Percentiles rank a stretch among this genome's conserved stretches.
These are phyloP conservation scores for Mormyrus lacerda DNA, from an alignment of 2,113 vertebrate genomes.

Conservation along the genomic window DNA sequence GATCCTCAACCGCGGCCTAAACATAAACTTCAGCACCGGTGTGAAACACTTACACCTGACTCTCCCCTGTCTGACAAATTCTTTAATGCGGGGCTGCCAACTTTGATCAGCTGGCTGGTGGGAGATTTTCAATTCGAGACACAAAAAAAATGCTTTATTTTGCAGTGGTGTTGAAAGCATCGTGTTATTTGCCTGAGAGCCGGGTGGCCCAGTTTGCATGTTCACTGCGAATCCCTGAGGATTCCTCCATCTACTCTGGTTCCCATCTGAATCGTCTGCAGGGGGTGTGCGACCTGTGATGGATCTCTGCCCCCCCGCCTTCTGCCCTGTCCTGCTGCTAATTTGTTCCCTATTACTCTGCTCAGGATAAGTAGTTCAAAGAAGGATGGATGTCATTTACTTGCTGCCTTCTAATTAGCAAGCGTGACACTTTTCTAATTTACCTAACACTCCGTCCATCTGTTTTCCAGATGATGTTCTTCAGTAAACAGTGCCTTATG, in stretches of 20 bases:
- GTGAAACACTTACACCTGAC: slow-evolving; percentile 13
- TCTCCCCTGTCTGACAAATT: neutral
- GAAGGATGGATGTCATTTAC: neutral
- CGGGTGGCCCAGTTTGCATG: neutral
- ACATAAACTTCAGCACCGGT: slow-evolving; percentile 6
- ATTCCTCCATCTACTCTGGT: neutral
- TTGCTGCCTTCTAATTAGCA: neutral
- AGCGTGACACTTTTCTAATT: neutral
- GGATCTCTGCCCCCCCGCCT: neutral
- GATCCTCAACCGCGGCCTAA: neutral
- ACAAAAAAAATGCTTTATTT: neutral
- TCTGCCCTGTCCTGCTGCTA: neutral
- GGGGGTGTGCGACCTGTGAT: neutral
- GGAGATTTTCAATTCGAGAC: neutral
- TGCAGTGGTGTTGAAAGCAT: neutral
- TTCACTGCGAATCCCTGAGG: neutral
- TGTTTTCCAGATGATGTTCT: neutral
- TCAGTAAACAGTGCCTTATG: neutral
- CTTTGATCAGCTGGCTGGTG: neutral
- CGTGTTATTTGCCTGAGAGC: neutral
- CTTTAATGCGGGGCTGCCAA: neutral
- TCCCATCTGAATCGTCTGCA: neutral
- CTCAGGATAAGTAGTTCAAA: neutral
- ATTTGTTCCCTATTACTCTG: neutral
- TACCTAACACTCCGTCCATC: neutral